Base-by-base conservation (phyloP, 2,113 vertebrate species). In the Vulpes ferrilata region DNA sequence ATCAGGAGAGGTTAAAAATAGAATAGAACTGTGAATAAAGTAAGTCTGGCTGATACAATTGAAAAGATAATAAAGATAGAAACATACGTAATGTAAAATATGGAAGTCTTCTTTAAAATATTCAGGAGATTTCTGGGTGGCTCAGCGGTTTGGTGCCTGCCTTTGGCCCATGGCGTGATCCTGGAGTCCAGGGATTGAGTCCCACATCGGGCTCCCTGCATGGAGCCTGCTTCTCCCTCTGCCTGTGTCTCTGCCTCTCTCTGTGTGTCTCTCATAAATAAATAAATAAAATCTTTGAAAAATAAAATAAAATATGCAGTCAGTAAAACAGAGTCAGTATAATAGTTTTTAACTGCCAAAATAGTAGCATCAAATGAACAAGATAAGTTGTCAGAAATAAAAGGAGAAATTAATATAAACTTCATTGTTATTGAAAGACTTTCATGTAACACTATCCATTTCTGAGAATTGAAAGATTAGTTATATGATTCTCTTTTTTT, bases 381-480 rank as follows among this genome's bases (percentile, higher is more conserved):
- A 78, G 79, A 23, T 65, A 43, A 87, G 57, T 43, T 32, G 25
- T 62, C 19, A 51, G 57, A 48, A 87, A 43, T n/a, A 25, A 48
- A 67, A 87, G 12, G 57, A 57, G 83, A 93, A 79, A 79, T 79
- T 32, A 93, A 93, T 22, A 48, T 43, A 86, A 93, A 59, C 4
- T 67, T 79, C 27, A 48, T 57, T 57, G n/a, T 9, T 43, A 25
- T n/a, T 69, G 20, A 16, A 87, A 79, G 51, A 59, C 5, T 48
- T 57, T 67, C 17, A 67, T 10, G 76, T 48, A 9, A 13, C 20
- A n/a, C 10, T 2, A 13, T 78, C 57, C 27, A 27, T 60, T 38
- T 69, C n/a, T 87, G 53, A 65, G 74, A 79, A 38, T 0, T 67
- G 83, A 87, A 67, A 57, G 43, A 43, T 87, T 67, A 86, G 51